Base-by-base conservation (phyloP, 2,888 invertebrate species). In the Lasius fuliginosus region DNA sequence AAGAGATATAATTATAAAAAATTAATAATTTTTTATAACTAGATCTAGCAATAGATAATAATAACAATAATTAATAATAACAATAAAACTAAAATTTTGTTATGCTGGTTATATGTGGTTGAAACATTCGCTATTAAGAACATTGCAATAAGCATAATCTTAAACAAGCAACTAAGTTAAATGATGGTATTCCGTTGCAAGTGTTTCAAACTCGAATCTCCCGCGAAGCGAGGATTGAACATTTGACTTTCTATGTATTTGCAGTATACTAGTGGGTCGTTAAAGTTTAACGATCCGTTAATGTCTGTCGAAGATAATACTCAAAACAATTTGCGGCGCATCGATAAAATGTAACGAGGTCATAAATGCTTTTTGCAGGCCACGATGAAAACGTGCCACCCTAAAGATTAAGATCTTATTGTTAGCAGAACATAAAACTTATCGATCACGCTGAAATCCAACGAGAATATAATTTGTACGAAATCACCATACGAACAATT, bases 231-330 rank as follows among this genome's bases (percentile, higher is more conserved):
- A 69, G 36, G 27, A 81, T 71, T 81, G 69, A 60, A 81, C 60
- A 69, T 81, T 81, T 62, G 79, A 81, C 71, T 81, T 81, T 49
- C 79, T n/a, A 12, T 71, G 27, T 36, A 62, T 12, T 68, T 36
- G 33, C 36, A 18, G 36, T 27, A 27, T 27, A 27, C 67, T 12
- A 68, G 42, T 15, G 40, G 42, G 30, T 69, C 79, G 36, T 81
- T 79, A 81, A 81, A 71, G 60, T 81, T 79, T 79, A 79, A 79
- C 79, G 79, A 81, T 56, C 71, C 71, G 79, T 81, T 81, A 71
- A 81, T 71, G 79, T 71, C 49, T 62, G 79, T 81, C 79, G 46
- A 69, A 60, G 79, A 69, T 79, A 69, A 58, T 46, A n/a, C 36
- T 36, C 36, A 36, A 69, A 81, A 81, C 71, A 81, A 81, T 81